Base-by-base conservation (phyloP, 2,888 invertebrate species). In the Eucriotettix oculatus region DNA sequence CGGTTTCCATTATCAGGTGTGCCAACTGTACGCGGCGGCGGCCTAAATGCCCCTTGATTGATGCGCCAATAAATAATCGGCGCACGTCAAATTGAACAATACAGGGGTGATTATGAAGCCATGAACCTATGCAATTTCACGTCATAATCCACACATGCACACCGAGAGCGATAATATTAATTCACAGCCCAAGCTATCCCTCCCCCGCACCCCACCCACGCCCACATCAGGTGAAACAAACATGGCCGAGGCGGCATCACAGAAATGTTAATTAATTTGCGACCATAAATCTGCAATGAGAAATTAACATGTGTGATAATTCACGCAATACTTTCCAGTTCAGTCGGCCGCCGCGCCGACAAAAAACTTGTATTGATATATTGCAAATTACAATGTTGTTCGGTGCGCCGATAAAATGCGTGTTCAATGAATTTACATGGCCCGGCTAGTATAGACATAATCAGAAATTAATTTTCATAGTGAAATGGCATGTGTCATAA, bases 71-170 rank as follows among this genome's bases (percentile, higher is more conserved):
- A 61, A 61, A 61, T 61, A 61, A 61, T 61, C 61, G 57, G 56
- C 57, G 57, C 59, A 61, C 61, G 61, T 61, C 61, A 61, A 61
- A 61, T 61, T 61, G 61, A 56, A 61, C 61, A 61, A 61, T 59
- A 57, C 61, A 55, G 57, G 54, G 59, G 59, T 61, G 59, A 61
- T 61, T 61, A 61, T 59, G 57, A 59, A 59, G 59, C 57, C 59
- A 56, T 60, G 57, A 60, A 55, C 14, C 55, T 55, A 40, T 40
- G 55, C 40, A 55, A 55, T 55, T 55, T 55, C 55, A 40, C 55
- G 55, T 55, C 55, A 55, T 55, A 55, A 55, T 55, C 55, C 55
- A 40, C 41, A 41, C 55, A 55, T 41, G 55, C 55, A 41, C 40
- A 40, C 40, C 41, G 14, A n/a, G 41, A 10, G 14, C 55, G 55